A percentile compares a stretch with the other conserved stretches of the same genome.
Evolutionary conservation across 2,888 invertebrate species (phyloP).

Genomic region (Drosophila nigricruria): DNA sequence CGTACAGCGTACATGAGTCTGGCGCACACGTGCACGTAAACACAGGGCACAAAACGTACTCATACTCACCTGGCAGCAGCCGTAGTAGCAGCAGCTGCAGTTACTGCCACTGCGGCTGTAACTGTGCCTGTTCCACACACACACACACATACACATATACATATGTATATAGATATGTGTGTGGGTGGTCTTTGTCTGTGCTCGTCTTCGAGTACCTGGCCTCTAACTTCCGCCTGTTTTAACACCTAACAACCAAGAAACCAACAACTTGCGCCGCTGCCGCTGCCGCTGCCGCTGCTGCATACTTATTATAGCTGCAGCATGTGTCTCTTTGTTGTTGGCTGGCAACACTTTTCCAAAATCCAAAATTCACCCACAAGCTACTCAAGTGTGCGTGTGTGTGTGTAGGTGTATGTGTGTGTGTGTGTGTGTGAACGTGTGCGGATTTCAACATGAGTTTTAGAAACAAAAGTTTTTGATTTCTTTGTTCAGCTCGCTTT

Average conservation of each 20-base stretch:
- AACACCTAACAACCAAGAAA: constrained; percentile 76
- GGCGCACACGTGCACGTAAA: constrained; percentile 46
- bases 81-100: constrained; percentile 18
- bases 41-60: constrained; percentile 17
- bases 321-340: constrained; percentile 63
- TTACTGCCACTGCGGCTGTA: constrained; percentile 8
- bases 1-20: constrained; percentile 54
- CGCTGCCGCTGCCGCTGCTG: constrained; percentile 35
- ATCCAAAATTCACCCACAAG: constrained; percentile 67
- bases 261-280: constrained; percentile 51
- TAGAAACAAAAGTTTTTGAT: constrained; percentile 81
- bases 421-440: constrained; percentile 50
- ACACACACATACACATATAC: too few species aligned
- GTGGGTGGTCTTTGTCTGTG: not conserved
- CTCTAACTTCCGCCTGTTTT: constrained; percentile 79
- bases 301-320: constrained; percentile 78
- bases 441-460: constrained; percentile 76
- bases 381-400: constrained; percentile 6
- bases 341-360: constrained; percentile 45
- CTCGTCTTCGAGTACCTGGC: constrained; percentile 54
- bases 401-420: constrained; percentile 26
- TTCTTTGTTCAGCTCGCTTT: constrained; percentile 68
- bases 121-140: not conserved
- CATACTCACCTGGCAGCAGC: constrained; percentile 27
- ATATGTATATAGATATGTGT: too few species aligned